Conservation (phyloP, 2,113 vertebrate species). For the Erythrolamprus reginae region DNA sequence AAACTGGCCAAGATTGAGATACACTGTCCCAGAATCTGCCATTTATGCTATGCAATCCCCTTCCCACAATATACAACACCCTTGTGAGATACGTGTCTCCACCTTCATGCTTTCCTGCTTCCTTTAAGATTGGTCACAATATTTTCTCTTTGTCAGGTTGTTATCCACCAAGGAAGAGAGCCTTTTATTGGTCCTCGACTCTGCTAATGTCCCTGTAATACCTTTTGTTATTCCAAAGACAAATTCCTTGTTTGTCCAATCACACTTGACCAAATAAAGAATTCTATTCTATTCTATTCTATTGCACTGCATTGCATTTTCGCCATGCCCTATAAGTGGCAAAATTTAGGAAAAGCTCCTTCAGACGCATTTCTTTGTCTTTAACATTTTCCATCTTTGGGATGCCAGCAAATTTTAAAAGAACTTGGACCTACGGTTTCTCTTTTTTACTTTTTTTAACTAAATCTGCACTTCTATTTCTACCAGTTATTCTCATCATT, state of each 20-base stretch:
- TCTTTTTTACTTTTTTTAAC: no score
- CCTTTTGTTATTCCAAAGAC: neutral
- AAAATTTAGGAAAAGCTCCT: neutral
- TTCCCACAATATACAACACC: neutral
- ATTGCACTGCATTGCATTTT: no score
- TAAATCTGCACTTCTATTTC: no score
- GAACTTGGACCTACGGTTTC: neutral
- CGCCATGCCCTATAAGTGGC: neutral
- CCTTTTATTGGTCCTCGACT: no score
- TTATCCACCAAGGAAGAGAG: neutral
- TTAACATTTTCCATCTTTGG: neutral
- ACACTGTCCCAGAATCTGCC: neutral
- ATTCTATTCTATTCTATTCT: no score
- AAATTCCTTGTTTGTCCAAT: no score
- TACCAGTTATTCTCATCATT: no score
- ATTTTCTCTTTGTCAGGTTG: neutral
- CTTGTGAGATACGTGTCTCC: neutral
- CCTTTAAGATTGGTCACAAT: neutral
- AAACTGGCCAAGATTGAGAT: neutral
- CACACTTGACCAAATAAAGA: no score
- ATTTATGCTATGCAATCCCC: neutral
- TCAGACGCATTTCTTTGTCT: neutral
- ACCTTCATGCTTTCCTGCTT: neutral
- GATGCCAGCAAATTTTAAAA: neutral
- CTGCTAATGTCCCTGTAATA: neutral